These are phyloP conservation scores for Sarcophaga variegata DNA, from an alignment of 2,888 invertebrate species.

Conservation along the genomic window DNA sequence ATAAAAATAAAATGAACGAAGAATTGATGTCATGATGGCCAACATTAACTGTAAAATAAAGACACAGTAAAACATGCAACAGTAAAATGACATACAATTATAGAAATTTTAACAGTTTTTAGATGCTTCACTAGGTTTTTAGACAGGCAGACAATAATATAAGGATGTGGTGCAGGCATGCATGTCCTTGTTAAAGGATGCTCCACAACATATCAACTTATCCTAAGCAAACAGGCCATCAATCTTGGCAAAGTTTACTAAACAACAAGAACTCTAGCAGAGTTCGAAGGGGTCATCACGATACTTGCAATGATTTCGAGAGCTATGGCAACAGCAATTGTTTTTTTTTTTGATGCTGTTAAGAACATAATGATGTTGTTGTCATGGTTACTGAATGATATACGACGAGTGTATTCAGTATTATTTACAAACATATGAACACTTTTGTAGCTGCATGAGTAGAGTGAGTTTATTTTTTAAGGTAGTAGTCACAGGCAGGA, in stretches of 20 bases:
- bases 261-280: slow-evolving; percentile 23
- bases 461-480: neutral
- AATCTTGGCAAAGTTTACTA: slow-evolving; percentile 50
- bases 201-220: slow-evolving; percentile 32
- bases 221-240: slow-evolving; percentile 46
- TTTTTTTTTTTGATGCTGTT: neutral
- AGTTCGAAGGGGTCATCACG: neutral
- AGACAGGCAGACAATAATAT: neutral
- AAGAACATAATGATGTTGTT: slow-evolving; percentile 35
- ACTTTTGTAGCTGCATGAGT: neutral
- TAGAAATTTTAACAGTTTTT: neutral
- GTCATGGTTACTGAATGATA: slow-evolving; percentile 27
- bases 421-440: neutral
- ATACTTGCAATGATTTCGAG: neutral
- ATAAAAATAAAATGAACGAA: neutral
- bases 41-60: slow-evolving; percentile 16
- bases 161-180: slow-evolving; percentile 20
- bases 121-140: neutral
- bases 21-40: slow-evolving; percentile 30
- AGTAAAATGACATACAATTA: slow-evolving; percentile 30
- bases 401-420: neutral
- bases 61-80: neutral
- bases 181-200: slow-evolving; percentile 7
- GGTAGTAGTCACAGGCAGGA: neutral
- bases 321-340: neutral